Conservation (phyloP, 2,888 invertebrate species). For the Pyrochroa serraticornis region DNA sequence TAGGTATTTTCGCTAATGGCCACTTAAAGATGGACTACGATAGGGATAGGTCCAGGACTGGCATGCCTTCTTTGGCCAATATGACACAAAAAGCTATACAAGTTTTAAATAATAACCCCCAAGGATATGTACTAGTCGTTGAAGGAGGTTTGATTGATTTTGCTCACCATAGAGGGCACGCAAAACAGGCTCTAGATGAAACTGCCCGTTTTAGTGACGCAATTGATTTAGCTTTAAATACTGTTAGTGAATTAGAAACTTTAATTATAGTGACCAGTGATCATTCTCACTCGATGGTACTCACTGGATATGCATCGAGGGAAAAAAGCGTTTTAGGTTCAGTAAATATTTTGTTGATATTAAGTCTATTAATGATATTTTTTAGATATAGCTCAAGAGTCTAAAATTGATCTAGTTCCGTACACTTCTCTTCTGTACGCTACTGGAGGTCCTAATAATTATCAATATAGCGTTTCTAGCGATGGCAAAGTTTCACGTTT, state of each 20-base stretch:
- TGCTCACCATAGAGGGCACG: slow-evolving; percentile 83
- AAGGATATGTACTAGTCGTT: slow-evolving; percentile 71
- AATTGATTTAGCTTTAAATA: slow-evolving; percentile 67
- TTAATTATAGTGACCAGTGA: slow-evolving; percentile 86
- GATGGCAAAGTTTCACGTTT: slow-evolving; percentile 58
- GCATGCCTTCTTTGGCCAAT: slow-evolving; percentile 78
- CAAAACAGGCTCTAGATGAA: slow-evolving; percentile 79
- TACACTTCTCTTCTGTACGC: slow-evolving; percentile 82
- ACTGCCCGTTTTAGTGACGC: slow-evolving; percentile 81
- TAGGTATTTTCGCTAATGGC: slow-evolving; percentile 80
- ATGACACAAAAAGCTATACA: slow-evolving; percentile 82
- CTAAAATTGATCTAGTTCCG: slow-evolving; percentile 67
- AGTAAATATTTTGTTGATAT: slow-evolving; percentile 14
- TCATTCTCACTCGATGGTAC: slow-evolving; percentile 78
- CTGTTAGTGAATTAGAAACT: slow-evolving; percentile 64
- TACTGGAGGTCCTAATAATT: slow-evolving; percentile 75
- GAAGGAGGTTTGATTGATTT: slow-evolving; percentile 88
- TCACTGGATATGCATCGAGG: slow-evolving; percentile 77
- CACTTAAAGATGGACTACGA: slow-evolving; percentile 78
- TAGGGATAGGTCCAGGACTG: slow-evolving; percentile 66
- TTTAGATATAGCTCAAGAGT: slow-evolving; percentile 49
- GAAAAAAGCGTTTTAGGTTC: slow-evolving; percentile 74
- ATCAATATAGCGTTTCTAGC: slow-evolving; percentile 59
- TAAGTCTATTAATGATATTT: neutral
- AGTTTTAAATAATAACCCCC: slow-evolving; percentile 67